Base-by-base conservation (phyloP, 2,797 vertebrate genomes). In the Oceanodroma leucorhoa region DNA sequence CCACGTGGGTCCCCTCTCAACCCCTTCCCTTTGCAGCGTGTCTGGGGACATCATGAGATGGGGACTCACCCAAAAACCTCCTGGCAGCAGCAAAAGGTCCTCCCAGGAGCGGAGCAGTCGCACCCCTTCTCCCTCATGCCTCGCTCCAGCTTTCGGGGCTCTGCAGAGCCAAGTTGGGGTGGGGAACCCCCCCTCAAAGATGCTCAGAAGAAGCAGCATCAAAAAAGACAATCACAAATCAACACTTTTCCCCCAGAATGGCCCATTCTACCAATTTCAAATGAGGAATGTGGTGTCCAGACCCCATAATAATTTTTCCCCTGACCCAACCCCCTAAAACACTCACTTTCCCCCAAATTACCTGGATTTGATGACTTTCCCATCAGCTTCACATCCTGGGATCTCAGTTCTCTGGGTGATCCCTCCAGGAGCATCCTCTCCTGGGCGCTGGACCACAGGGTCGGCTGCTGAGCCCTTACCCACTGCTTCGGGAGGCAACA, bases 401-500 rank as follows among this genome's bases (percentile, higher is more conserved):
- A 27, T 29, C 62, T 9, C 15, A 0, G 16, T 32, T 51, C 51
- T 50, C 76, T 12, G 19, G 9, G 48, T 1, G 5, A 40, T 13
- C 26, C 46, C 60, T 77, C 30, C 3, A 0, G 29, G 24, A 78
- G 14, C 53, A 60, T 67, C 85, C 19, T 67, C 34, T 48, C 54
- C n/a, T 0, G 0, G 58, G 27, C 0, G 0, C 1, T 26, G 70
- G 73, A n/a, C 30, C 61, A 26, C 0, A 1, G n/a, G 26, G 4
- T 2, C 5, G 0, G 41, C 41, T 62, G 69, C 83, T 20, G 82
- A 32, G 38, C 6, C 43, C n/a, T 22, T 1, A 21, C 10, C 17
- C 40, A 11, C 2, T 2, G 15, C 17, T 7, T 26, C 3, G 2
- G 62, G 19, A 22, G 36, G 6, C 26, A 51, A 14, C 36, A 29